Evolutionary conservation across 2,888 invertebrate species (phyloP).

Genomic region (Dorcus parallelipipedus): DNA sequence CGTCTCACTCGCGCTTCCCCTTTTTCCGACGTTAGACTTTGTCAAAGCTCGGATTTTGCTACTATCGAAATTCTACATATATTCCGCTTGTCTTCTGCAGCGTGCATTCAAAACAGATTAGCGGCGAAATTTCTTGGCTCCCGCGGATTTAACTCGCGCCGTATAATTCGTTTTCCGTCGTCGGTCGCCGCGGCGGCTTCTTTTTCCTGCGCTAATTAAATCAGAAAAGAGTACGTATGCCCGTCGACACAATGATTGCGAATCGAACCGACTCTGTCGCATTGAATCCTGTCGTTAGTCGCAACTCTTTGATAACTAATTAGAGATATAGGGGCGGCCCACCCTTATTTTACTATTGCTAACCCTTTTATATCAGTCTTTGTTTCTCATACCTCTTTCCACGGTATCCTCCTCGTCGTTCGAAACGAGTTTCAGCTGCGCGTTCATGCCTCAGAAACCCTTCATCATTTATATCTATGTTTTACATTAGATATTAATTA

Average conservation of each 20-base stretch:
- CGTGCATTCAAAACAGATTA: slow-evolving; percentile 25
- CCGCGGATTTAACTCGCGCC: no score
- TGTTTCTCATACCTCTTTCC: slow-evolving; percentile 24
- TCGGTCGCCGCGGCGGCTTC: neutral
- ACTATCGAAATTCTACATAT: slow-evolving; percentile 23
- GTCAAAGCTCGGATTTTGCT: slow-evolving; percentile 24
- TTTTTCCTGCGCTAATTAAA: neutral
- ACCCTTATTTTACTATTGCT: slow-evolving; percentile 50
- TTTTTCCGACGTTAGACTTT: slow-evolving; percentile 5
- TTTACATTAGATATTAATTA: no score
- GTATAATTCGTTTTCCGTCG: neutral
- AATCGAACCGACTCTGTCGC: slow-evolving; percentile 36
- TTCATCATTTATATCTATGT: no score
- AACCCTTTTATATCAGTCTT: slow-evolving; percentile 46
- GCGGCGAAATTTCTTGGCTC: neutral
- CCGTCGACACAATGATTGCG: neutral
- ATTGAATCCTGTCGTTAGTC: slow-evolving; percentile 45
- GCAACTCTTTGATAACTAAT: slow-evolving; percentile 60
- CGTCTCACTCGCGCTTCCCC: neutral
- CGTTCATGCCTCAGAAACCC: no score
- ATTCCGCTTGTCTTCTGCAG: slow-evolving; percentile 20
- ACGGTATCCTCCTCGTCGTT: slow-evolving; percentile 13
- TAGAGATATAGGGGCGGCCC: slow-evolving; percentile 52
- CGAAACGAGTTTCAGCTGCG: no score
- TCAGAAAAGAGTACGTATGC: neutral